Base-by-base conservation (phyloP, 2,888 invertebrate genomes). In the Gymnoscelis rufifasciata region DNA sequence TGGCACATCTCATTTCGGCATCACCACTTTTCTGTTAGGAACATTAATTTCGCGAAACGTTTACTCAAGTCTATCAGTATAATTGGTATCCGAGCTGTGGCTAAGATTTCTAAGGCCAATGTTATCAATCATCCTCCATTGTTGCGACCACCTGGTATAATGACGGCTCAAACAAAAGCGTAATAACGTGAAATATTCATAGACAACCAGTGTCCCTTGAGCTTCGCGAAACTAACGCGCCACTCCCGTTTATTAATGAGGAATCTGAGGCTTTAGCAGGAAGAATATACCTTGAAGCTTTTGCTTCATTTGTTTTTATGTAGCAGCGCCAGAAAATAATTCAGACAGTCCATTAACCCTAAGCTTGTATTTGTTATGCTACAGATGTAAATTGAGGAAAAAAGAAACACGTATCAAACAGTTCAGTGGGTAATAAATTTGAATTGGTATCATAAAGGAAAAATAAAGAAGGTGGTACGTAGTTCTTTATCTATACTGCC, bases 121-220 rank as follows among this genome's bases (percentile, higher is more conserved):
- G n/a, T 28, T 41, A 56, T 56, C 51, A 56, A 56, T 56, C 51
- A 54, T 50, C 30, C 23, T 42, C 46, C 46, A 38, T 49, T 51
- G 42, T 38, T 37, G 24, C 41, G 30, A 38, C 30, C 13, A 38
- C 28, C 37, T 37, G 40, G 47, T 41, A 51, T 45, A 49, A 42
- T 52, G 30, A 39, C 13, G 44, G 40, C 41, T 43, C 40, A 33
- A 26, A 45, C 27, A 27, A 30, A 14, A 13, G 28, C 26, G 6
- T 28, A 24, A 11, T 19, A 33, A 33, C 33, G 33, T 26, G 29
- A 8, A 3, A 10, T 49, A 33, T 26, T 27, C 19, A 15, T 12
- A 33, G 10, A 12, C 15, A 38, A 38, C 49, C 44, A 41, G 33
- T 10, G 14, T 33, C 28, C 33, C 11, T 10, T 28, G 31, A 49